Percentiles rank a stretch among this genome's conserved stretches.
These are phyloP conservation scores for Sinhomidia bicolor DNA, from an alignment of 2,888 invertebrate genomes.

Conservation along the genomic window DNA sequence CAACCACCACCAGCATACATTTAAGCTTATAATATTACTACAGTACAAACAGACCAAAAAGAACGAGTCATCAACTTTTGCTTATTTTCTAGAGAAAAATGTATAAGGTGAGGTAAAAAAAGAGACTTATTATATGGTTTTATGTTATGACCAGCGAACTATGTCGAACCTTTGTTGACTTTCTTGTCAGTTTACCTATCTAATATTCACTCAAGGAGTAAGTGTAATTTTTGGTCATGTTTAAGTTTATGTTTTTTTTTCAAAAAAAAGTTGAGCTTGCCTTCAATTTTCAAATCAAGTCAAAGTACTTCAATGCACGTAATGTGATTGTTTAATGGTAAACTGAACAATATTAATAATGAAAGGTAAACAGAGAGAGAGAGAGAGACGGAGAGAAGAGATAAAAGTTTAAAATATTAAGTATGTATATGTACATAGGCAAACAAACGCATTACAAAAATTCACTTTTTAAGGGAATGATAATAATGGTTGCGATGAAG, in stretches of 20 bases:
- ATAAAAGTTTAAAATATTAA: not conserved
- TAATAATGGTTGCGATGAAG: constrained; percentile 11
- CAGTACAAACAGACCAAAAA: not conserved
- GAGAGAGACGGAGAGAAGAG: not conserved
- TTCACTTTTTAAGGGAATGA: not conserved
- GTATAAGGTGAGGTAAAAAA: not conserved
- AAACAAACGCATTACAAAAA: constrained; percentile 14
- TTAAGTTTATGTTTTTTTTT: too few species aligned
- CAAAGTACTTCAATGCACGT: too few species aligned
- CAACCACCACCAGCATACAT: too few species aligned
- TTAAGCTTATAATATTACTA: too few species aligned
- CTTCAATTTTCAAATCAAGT: not conserved
- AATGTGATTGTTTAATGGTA: too few species aligned
- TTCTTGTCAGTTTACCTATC: constrained; percentile 3
- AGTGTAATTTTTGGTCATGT: too few species aligned
- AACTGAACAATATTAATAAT: not conserved
- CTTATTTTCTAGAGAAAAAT: constrained; percentile 9
- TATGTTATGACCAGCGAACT: constrained; percentile 47
- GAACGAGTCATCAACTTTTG: constrained; percentile 37
- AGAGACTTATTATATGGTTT: not conserved
- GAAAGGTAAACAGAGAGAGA: too few species aligned
- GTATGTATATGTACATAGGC: not conserved
- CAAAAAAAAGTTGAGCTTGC: not conserved
- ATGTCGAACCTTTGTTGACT: constrained; percentile 44
- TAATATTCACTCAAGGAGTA: too few species aligned